Percentiles rank a stretch among this genome's conserved stretches.
Conservation (phyloP, 1,140 invertebrate genomes). For the Drosophila ironensis region DNA sequence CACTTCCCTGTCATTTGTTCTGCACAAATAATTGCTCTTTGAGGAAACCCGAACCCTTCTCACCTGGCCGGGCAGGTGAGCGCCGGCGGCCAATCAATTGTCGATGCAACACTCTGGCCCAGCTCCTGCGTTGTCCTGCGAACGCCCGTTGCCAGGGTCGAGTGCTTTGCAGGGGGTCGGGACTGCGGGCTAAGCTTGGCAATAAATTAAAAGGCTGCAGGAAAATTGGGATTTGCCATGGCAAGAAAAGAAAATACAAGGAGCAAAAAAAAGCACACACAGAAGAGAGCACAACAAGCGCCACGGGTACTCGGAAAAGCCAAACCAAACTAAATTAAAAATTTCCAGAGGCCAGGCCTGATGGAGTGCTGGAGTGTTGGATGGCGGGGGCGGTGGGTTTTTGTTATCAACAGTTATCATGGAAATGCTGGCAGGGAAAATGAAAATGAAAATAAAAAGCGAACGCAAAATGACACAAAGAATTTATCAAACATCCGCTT, state of each 20-base stretch:
- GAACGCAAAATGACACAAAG: slow-evolving; percentile 53
- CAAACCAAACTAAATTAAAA: slow-evolving; percentile 57
- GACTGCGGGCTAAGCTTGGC: slow-evolving; percentile 10
- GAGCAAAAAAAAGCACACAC: background rate
- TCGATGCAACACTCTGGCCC: background rate
- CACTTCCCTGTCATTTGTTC: background rate
- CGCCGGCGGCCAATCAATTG: background rate
- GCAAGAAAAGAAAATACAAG: slow-evolving; percentile 3
- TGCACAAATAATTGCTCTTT: too few species aligned
- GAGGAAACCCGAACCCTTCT: background rate
- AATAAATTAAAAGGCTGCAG: slow-evolving; percentile 34
- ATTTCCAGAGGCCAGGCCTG: slow-evolving; percentile 7
- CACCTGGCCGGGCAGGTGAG: background rate
- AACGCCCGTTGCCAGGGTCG: slow-evolving; percentile 18
- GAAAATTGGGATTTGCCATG: slow-evolving; percentile 11
- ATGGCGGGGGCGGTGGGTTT: background rate
- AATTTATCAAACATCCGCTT: slow-evolving; percentile 73
- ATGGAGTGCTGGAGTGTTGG: too few species aligned
- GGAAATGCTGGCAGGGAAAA: slow-evolving; percentile 12
- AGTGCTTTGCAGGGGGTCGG: background rate
- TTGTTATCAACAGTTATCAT: slow-evolving; percentile 56
- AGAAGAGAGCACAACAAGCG: too few species aligned
- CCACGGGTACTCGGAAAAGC: too few species aligned
- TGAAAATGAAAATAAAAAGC: slow-evolving; percentile 35
- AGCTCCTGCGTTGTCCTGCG: slow-evolving; percentile 12